A percentile compares a stretch with the other conserved stretches of the same genome.
These are phyloP conservation scores for Porites australiensis DNA, from an alignment of 64 coral and sea anemone species.

Conservation along the genomic window DNA sequence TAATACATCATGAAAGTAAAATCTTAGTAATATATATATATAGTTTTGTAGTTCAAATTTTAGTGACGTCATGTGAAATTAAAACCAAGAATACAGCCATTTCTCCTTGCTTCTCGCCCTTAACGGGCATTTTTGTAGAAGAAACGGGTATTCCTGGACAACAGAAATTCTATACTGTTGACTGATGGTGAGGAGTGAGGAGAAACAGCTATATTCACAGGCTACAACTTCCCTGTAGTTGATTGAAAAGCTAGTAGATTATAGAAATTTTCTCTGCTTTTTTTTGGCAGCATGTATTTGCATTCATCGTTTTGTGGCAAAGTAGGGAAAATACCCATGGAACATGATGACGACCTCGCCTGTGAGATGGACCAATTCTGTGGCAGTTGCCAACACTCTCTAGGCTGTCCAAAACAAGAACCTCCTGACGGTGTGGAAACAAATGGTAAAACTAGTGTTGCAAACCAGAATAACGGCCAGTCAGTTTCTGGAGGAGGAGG, in stretches of 20 bases:
- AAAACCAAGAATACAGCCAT: too few species aligned
- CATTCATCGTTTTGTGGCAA: background rate
- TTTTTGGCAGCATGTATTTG: background rate
- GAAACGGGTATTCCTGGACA: too few species aligned
- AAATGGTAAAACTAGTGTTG: background rate
- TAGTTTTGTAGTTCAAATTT: too few species aligned
- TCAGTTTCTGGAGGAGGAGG: background rate
- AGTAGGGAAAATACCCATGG: background rate
- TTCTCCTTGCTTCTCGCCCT: background rate
- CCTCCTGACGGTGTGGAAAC: background rate
- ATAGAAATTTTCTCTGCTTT: background rate
- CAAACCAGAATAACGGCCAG: background rate
- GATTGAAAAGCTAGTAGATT: background rate
- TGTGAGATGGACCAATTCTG: background rate
- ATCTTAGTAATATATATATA: too few species aligned
- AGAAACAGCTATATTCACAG: too few species aligned
- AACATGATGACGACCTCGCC: background rate
- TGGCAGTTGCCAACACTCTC: background rate
- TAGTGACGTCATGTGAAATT: too few species aligned
- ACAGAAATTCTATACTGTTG: background rate
- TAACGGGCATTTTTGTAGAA: background rate
- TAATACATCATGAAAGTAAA: too few species aligned
- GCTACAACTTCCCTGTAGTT: background rate
- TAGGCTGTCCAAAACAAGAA: background rate
- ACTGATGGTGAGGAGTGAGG: too few species aligned